Conservation (phyloP, 2,113 vertebrate genomes). For the Urocolius indicus region DNA sequence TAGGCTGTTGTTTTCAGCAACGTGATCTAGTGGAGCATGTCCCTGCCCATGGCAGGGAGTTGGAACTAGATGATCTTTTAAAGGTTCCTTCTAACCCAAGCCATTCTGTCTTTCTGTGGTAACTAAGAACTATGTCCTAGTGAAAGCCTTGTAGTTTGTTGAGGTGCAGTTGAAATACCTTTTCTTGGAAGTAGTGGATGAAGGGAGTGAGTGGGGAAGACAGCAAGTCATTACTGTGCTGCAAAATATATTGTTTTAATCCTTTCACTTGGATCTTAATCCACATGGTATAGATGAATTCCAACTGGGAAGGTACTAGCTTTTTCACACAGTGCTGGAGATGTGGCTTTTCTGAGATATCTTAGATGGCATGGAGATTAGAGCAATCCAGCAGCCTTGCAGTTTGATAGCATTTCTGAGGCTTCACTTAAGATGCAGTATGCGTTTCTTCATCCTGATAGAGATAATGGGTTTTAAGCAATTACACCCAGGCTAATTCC, state of each 20-base stretch:
- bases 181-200: not conserved
- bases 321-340: not conserved
- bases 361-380: constrained; percentile 26
- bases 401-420: constrained; percentile 51
- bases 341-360: not conserved
- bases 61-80: not conserved
- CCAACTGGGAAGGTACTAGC: not conserved
- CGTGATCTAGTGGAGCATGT: not conserved
- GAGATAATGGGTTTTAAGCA: constrained; percentile 76
- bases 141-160: not conserved
- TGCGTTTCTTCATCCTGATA: constrained; percentile 70
- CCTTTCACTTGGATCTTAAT: not conserved
- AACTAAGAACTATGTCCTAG: not conserved
- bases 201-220: not conserved
- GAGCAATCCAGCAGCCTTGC: constrained; percentile 22
- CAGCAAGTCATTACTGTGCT: not conserved
- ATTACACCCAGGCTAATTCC: constrained; percentile 75
- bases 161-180: not conserved
- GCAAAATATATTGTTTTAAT: not conserved
- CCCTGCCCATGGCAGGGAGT: not conserved
- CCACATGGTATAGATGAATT: not conserved
- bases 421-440: constrained; percentile 67
- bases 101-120: not conserved
- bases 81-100: not conserved
- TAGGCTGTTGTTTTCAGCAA: not conserved